These are phyloP conservation scores for Temnopleurus reevesii DNA, from an alignment of 53 echinoderm and acorn worm genomes.

Conservation along the genomic window DNA sequence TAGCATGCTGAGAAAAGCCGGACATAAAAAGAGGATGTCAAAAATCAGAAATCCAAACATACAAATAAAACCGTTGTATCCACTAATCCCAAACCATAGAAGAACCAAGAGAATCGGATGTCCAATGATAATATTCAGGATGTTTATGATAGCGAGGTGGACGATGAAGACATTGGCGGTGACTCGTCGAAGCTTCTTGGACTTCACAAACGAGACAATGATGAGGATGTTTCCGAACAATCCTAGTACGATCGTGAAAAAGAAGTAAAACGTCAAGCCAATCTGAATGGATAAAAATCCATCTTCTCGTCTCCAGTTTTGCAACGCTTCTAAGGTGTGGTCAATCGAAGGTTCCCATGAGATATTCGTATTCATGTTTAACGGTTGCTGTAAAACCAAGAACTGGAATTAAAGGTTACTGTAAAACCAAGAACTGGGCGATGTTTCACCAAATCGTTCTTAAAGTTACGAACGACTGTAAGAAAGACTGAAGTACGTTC, in stretches of 20 bases:
- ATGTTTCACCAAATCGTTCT: too few relatives aligned
- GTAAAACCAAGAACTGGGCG: too few relatives aligned
- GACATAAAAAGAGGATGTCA: neutral
- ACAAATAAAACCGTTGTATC: neutral
- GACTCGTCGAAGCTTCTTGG: neutral
- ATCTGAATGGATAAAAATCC: neutral
- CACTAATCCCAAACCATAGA: neutral
- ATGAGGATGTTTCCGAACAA: constrained; percentile 1
- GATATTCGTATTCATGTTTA: too few relatives aligned
- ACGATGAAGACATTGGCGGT: constrained; percentile 32
- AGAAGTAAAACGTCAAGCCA: neutral
- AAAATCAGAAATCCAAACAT: neutral
- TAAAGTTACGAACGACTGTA: too few relatives aligned
- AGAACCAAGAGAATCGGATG: neutral
- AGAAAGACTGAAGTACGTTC: too few relatives aligned
- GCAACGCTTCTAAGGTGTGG: too few relatives aligned
- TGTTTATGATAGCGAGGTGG: constrained; percentile 1
- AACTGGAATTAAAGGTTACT: too few relatives aligned
- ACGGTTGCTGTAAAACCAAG: too few relatives aligned
- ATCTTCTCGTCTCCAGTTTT: neutral
- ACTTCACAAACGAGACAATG: neutral
- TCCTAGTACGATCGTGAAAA: neutral
- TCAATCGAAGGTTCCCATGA: too few relatives aligned
- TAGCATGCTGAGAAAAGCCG: neutral
- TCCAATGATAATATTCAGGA: neutral